Base-by-base conservation (phyloP, 2,888 invertebrate genomes). In the Euclidia mi region DNA sequence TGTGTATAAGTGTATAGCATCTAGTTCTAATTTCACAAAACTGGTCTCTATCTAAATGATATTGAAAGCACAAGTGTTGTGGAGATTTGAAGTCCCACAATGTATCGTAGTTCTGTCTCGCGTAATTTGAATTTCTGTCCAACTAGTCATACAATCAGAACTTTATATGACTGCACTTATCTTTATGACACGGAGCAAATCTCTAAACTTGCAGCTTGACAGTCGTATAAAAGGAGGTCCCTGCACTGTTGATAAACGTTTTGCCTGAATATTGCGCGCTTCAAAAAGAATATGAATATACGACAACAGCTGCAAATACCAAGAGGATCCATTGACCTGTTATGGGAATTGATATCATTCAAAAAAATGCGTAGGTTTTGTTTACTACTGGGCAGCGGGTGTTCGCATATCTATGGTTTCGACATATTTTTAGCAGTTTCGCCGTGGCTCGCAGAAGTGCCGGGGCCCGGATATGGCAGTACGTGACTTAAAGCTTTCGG, bases 61-160 rank as follows among this genome's bases (percentile, higher is more conserved):
- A n/a, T n/a, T n/a, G 4, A 20, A 20, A 20, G 20, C 20, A n/a
- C 20, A 20, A 3, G 20, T 1, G 3, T 20, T 1, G 20, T 20
- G 10, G 2, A 34, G 34, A 28, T 20, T 43, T 31, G 9, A 50
- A 55, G 51, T 53, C 45, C 34, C n/a, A 46, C 46, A 57, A 47
- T 51, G 53, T 53, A 60, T 43, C 37, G 37, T 50, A 55, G 53
- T 60, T 48, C 20, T 11, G 42, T 48, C 40, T 37, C 42, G 37
- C 25, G 41, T 34, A 49, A 50, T 59, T 63, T 52, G 28, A 44
- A 44, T 46, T 44, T 34, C 37, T 37, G 55, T 57, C 40, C 37
- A 17, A 31, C 48, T 31, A 37, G 43, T 62, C 52, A 61, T 65
- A 59, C 45, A 56, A 59, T 62, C 56, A 46, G 52, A 65, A 63